Evolutionary conservation across 2,113 vertebrate genomes (phyloP).

Genomic region (Entomyzon cyanotis): DNA sequence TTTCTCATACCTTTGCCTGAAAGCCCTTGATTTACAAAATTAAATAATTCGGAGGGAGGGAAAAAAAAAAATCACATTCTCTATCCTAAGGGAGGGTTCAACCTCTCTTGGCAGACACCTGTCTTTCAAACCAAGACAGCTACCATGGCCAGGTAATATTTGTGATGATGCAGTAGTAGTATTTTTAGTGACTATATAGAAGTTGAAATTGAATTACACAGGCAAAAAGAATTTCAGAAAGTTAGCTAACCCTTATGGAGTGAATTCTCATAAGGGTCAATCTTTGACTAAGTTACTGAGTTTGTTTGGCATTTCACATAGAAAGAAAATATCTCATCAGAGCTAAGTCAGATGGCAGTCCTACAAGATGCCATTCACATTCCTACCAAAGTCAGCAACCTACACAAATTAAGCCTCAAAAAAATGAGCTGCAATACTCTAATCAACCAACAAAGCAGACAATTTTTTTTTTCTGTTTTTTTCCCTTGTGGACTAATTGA

Average conservation of each 20-base stretch:
- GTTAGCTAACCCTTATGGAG: neutral
- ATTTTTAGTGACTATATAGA: neutral
- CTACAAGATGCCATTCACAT: neutral
- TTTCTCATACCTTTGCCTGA: too few relatives aligned
- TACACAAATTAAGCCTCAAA: neutral
- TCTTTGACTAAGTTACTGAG: neutral
- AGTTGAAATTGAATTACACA: neutral
- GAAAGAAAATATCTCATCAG: neutral
- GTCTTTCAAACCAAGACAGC: too few relatives aligned
- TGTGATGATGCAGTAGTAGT: neutral
- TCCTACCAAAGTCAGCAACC: neutral
- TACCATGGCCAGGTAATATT: neutral
- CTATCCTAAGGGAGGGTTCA: too few relatives aligned
- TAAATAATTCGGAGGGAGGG: too few relatives aligned
- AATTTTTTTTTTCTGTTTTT: neutral
- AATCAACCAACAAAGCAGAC: neutral
- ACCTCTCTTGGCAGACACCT: too few relatives aligned
- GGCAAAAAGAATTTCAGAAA: neutral
- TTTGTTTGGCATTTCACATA: neutral
- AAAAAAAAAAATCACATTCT: too few relatives aligned
- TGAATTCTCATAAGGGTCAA: neutral
- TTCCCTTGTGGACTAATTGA: neutral
- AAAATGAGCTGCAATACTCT: neutral
- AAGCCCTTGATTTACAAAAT: too few relatives aligned
- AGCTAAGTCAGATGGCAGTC: neutral